These are phyloP conservation scores for Trichogramma evanescens DNA, from an alignment of 2,888 invertebrate species.

Conservation along the genomic window DNA sequence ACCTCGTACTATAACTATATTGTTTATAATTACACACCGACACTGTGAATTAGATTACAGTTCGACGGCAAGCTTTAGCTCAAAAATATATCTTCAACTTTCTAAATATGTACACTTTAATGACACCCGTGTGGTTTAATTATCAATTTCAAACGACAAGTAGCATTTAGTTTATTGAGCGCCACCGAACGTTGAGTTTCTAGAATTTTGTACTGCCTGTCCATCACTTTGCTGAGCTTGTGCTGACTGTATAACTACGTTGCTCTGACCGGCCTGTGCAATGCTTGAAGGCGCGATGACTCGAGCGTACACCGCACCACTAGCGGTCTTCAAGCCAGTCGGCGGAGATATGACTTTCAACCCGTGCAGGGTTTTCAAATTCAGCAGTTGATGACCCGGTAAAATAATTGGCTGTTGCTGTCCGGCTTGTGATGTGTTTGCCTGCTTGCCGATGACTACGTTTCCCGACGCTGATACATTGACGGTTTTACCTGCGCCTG, in stretches of 20 bases:
- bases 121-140: not conserved
- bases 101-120: constrained; percentile 5
- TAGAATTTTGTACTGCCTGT: not conserved
- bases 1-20: too few species aligned
- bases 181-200: constrained; percentile 12
- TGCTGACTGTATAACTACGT: not conserved
- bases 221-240: not conserved
- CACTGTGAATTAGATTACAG: constrained; percentile 8
- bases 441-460: constrained; percentile 40
- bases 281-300: constrained; percentile 44
- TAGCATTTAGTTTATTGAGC: constrained; percentile 6
- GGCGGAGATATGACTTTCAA: constrained; percentile 45
- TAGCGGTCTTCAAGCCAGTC: constrained; percentile 41
- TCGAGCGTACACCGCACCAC: constrained; percentile 43
- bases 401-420: constrained; percentile 42
- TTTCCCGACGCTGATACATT: constrained; percentile 33
- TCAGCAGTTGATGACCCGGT: constrained; percentile 42
- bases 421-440: constrained; percentile 19
- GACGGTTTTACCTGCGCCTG: constrained; percentile 39
- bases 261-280: constrained; percentile 17
- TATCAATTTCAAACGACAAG: not conserved
- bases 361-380: constrained; percentile 43
- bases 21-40: constrained; percentile 4
- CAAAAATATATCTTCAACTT: constrained; percentile 4
- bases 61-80: constrained; percentile 5